Base-by-base conservation (phyloP, 2,797 vertebrate genomes). In the Taenioides sp. region DNA sequence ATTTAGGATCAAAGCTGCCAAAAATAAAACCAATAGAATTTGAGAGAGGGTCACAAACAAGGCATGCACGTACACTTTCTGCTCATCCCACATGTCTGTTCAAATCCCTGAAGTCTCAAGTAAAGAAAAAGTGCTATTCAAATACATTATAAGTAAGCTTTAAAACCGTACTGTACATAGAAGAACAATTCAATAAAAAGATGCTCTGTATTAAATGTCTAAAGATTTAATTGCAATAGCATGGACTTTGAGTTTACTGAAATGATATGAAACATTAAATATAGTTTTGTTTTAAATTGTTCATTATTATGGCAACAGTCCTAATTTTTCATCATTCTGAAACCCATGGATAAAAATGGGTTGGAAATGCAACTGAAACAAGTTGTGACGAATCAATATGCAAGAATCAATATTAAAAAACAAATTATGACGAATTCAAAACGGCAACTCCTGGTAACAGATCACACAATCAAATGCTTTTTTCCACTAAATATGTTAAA, bases 1-100 rank as follows among this genome's bases (percentile, higher is more conserved):
- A 89, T 92, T 89, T 88, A 88, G 70, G 86, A 85, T 86, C 84
- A 86, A 77, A 88, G 84, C 81, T 84, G 80, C 89, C 88, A 88
- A 88, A 89, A 91, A 92, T 91, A 91, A 77, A 80, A 84, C 72
- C 83, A 69, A 80, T 82, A 83, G 73, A 67, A 86, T 86, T 87
- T 86, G 89, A 89, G 89, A 84, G 81, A 80, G 86, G 91, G 85
- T 86, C 81, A 81, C 79, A 79, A 80, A 86, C 84, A 85, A 76
- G 77, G 70, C 57, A 78, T 69, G 71, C 31, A 67, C 78, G 70
- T 64, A 50, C 61, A 65, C 64, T 34, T 72, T 43, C 67, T 34
- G 49, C 62, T 52, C 49, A 66, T 77, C 71, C 65, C 20, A 65
- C 18, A 27, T 31, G 31, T 71, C 69, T 76, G 12, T 59, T 73